Evolutionary conservation across 2,113 vertebrate species (phyloP), one percentile per base, ranked within the genome.

Genomic region (Geococcyx californianus): DNA sequence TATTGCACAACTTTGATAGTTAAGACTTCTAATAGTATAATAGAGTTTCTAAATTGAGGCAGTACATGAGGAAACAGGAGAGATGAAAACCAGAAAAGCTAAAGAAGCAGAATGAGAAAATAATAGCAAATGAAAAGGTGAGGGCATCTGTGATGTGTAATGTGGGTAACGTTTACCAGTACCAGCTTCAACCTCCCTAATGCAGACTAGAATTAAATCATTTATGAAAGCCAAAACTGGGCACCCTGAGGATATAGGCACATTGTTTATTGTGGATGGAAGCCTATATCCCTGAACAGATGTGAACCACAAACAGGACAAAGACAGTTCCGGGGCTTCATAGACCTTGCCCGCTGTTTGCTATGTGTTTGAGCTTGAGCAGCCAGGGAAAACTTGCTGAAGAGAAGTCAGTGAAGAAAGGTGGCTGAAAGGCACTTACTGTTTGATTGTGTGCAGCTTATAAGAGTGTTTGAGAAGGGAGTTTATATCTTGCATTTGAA

Each of bases 201-300:
- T 5, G 66, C 33, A 56, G 56, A 16, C 40, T 7, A 62, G 23
- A 47, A 19, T 36, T 29, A 19, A 1, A 11, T 40, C 52, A 9
- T 4, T 14, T 4, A 4, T 13, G 56, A 33, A 64, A 54, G 23
- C 20, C 8, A 0, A 83, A 89, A 56, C 5, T 11, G 24, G 19
- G 24, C 5, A 63, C 9, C 4, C 42, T 36, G 38, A 45, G 15
- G 6, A 19, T 42, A 4, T 10, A 42, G 10, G 25, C 7, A 64
- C 19, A 23, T 13, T 73, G 18, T 21, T 73, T n/a, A 7, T 7
- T 36, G 31, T 28, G 29, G 73, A 40, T 2, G 31, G n/a, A 55
- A 42, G 15, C 29, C 7, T 13, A 4, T 15, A 7, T 16, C 0
- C 0, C n/a, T 51, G 33, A 55, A 23, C 16, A 26, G 9, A 4